Conservation (phyloP, 2,797 vertebrate genomes). For the Spatula clypeata region DNA sequence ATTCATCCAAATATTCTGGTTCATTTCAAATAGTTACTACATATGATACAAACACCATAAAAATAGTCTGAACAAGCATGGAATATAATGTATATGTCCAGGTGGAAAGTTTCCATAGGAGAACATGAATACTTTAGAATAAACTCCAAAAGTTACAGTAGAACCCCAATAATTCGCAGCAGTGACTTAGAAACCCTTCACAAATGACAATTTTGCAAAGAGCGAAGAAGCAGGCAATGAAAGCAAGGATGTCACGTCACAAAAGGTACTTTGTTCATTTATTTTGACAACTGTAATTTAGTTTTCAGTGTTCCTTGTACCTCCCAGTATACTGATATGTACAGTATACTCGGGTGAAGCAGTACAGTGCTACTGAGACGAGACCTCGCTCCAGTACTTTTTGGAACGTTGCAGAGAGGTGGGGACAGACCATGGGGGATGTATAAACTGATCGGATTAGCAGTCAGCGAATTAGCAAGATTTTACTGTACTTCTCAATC, state of each 20-base stretch:
- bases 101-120: constrained; percentile 61
- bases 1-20: constrained; percentile 64
- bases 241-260: constrained; percentile 75
- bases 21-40: constrained; percentile 67
- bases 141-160: constrained; percentile 70
- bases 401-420: constrained; percentile 65
- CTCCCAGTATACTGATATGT: constrained; percentile 56
- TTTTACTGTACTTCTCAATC: constrained; percentile 70
- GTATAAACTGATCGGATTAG: constrained; percentile 44
- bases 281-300: constrained; percentile 69
- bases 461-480: constrained; percentile 68
- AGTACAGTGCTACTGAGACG: constrained; percentile 36
- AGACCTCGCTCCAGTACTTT: constrained; percentile 58
- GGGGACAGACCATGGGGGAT: constrained; percentile 31
- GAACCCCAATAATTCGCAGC: constrained; percentile 72
- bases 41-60: constrained; percentile 62
- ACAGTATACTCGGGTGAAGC: constrained; percentile 63
- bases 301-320: constrained; percentile 55
- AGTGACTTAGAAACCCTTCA: constrained; percentile 54
- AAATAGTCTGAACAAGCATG: constrained; percentile 64
- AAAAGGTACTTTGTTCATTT: constrained; percentile 74
- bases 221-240: constrained; percentile 72
- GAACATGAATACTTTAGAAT: constrained; percentile 45
- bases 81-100: constrained; percentile 48
- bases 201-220: constrained; percentile 55